Percentiles rank a stretch among this genome's conserved stretches.
phyloP scores from a whole-genome alignment of 2,888 invertebrate species.

The Empis livida region DNA sequence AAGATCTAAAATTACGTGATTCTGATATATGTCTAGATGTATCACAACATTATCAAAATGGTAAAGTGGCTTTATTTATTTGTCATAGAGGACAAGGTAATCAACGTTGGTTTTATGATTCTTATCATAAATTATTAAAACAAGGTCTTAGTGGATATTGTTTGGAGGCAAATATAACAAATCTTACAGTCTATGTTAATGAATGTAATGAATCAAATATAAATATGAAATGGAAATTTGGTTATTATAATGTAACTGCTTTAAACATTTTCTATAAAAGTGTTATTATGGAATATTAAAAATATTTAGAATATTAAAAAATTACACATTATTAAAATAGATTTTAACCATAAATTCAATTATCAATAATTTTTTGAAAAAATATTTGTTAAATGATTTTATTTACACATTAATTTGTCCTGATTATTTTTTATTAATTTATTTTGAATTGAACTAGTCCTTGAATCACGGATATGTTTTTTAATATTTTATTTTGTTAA shows the following conservation, averaged over 20 bases:
- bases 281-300: no score
- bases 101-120: conserved; percentile 77
- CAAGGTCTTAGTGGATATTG: conserved; percentile 51
- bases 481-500: no score
- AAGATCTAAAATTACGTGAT: conserved; percentile 31
- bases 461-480: no score
- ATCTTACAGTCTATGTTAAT: conserved; percentile 55
- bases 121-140: conserved; percentile 36
- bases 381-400: no score
- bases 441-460: no score
- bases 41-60: conserved; percentile 50
- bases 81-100: conserved; percentile 90
- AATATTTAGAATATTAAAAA: no score
- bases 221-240: conserved; percentile 32
- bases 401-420: no score
- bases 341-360: no score
- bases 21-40: conserved; percentile 79
- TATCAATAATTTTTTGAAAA: no score
- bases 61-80: conserved; percentile 64
- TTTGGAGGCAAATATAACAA: conserved; percentile 56
- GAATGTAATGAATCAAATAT: conserved; percentile 40
- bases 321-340: no score
- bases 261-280: conserved; percentile 13
- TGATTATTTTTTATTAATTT: no score
- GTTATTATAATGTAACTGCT: conserved; percentile 25